Evolutionary conservation across 1,140 invertebrate genomes (phyloP).

Genomic region (Drosophila nasuta): DNA sequence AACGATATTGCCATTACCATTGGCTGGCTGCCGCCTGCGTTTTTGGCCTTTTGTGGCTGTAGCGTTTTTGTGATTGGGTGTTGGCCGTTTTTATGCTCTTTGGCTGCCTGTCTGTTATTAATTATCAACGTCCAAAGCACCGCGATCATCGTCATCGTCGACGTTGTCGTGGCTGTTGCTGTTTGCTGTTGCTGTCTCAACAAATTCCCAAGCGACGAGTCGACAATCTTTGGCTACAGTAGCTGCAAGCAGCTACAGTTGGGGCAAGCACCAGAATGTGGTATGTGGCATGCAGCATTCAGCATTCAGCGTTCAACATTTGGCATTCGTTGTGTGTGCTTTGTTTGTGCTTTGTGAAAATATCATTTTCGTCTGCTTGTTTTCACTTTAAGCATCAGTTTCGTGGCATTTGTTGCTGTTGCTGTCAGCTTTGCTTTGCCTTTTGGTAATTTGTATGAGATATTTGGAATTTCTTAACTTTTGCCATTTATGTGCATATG

Average conservation of each 20-base stretch:
- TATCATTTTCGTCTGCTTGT: slow-evolving; percentile 69
- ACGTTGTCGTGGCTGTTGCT: neutral
- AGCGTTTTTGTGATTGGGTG: slow-evolving; percentile 73
- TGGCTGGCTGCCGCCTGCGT: slow-evolving; percentile 47
- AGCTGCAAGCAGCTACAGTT: neutral
- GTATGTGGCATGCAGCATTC: slow-evolving; percentile 49
- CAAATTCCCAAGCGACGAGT: slow-evolving; percentile 66
- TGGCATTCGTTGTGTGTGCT: slow-evolving; percentile 43
- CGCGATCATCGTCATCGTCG: slow-evolving; percentile 57
- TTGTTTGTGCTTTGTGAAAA: slow-evolving; percentile 46
- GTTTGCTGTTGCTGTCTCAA: neutral
- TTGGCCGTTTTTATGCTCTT: slow-evolving; percentile 75
- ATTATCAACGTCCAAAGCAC: slow-evolving; percentile 69
- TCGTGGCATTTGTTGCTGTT: neutral
- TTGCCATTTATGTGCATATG: slow-evolving; percentile 73
- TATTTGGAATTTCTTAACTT: slow-evolving; percentile 70
- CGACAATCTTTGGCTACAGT: neutral
- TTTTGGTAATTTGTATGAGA: slow-evolving; percentile 83
- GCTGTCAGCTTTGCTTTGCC: slow-evolving; percentile 17
- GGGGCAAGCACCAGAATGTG: slow-evolving; percentile 42
- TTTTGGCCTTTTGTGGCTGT: slow-evolving; percentile 42
- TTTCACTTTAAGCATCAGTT: slow-evolving; percentile 20
- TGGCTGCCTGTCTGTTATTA: slow-evolving; percentile 62
- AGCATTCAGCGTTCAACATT: slow-evolving; percentile 9
- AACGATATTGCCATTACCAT: slow-evolving; percentile 64